These are phyloP conservation scores for Drosophila burlai DNA, from an alignment of 1,140 invertebrate genomes.

Conservation along the genomic window DNA sequence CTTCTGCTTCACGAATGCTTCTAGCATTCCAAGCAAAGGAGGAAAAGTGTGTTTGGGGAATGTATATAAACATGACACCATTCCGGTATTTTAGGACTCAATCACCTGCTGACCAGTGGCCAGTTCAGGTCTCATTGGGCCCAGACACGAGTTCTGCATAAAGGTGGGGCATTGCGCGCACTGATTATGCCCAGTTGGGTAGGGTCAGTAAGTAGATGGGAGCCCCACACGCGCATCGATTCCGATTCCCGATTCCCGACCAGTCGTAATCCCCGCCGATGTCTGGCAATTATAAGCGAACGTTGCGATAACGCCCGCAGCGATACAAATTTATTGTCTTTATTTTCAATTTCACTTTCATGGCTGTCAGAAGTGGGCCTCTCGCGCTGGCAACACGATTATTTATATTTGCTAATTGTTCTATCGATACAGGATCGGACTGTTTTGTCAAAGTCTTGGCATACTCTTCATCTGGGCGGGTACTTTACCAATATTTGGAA, in stretches of 20 bases:
- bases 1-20: constrained; percentile 1
- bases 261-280: constrained; percentile 22
- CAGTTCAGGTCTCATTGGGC: constrained; percentile 5
- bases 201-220: constrained; percentile 56
- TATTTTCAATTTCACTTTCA: constrained; percentile 67
- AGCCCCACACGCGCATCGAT: constrained; percentile 47
- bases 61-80: constrained; percentile 16
- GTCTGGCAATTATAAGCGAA: constrained; percentile 26
- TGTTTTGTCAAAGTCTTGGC: constrained; percentile 2
- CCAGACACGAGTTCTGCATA: constrained; percentile 28
- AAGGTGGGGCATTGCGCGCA: not conserved
- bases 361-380: constrained; percentile 31
- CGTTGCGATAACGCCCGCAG: constrained; percentile 43
- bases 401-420: constrained; percentile 47
- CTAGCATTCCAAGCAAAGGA: not conserved
- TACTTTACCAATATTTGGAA: not conserved
- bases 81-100: constrained; percentile 5
- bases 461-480: not conserved
- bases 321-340: constrained; percentile 51
- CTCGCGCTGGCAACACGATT: constrained; percentile 18
- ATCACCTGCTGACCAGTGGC: constrained; percentile 25
- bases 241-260: constrained; percentile 9
- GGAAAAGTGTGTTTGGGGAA: not conserved
- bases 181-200: constrained; percentile 36
- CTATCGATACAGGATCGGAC: not conserved